Base-by-base conservation (phyloP, 2,797 vertebrate genomes). In the Meda fulgida region DNA sequence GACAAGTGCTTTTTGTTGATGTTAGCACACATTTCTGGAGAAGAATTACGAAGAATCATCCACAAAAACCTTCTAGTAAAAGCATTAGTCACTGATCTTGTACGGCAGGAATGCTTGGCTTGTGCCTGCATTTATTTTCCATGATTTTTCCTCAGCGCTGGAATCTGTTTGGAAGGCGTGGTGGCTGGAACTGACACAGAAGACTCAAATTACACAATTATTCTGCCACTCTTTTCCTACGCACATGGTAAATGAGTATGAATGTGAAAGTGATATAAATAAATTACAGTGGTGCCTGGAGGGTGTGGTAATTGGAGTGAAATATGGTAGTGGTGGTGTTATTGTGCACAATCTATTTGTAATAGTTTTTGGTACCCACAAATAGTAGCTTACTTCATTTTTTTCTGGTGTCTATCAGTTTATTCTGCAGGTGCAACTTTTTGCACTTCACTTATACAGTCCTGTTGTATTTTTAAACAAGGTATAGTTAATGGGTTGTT, bases 261-360 rank as follows among this genome's bases (percentile, higher is more conserved):
- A 55, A 43, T 76, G 73, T 58, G 63, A 67, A 13, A 1, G 18
- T 77, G 73, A 53, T 58, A 70, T 43, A 84, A 84, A 83, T 83
- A 76, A 67, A 66, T 66, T 23, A 75, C 23, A 0, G 19, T 23
- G 63, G 16, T 78, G 26, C 3, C 21, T 23, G 23, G 13, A 75
- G 5, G 40, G 46, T 75, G 55, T 75, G 58, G 58, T 48, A 19
- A 63, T 43, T 4, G 34, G 23, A 55, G 34, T 26, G n/a, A 78
- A 60, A 36, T 77, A 11, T 36, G 1, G 31, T 4, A 4, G 16
- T 36, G 18, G 31, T 19, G 73, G 51, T 55, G 10, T 55, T n/a
- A n/a, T 58, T 76, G 65, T 10, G 60, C 13, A 63, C 58, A 26
- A 16, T 29, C 26, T 63, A 63, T 65, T 6, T 36, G 31, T 18